Evolutionary conservation across 2,797 vertebrate genomes (phyloP).

Genomic region (Leptoclinus maculatus): DNA sequence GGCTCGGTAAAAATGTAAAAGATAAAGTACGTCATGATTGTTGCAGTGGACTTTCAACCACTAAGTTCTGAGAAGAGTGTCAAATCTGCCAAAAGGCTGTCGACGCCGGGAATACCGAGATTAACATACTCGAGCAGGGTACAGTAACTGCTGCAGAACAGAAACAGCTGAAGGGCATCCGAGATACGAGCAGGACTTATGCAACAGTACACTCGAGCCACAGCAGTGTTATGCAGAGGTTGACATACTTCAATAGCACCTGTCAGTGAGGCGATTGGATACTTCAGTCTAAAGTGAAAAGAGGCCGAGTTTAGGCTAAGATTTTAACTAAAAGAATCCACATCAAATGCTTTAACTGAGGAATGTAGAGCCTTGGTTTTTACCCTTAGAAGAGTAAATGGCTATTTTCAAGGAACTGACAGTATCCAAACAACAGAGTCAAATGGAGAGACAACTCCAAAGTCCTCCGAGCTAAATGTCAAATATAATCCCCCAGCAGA

Average conservation of each 20-base stretch:
- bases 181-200: slow-evolving; percentile 36
- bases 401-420: slow-evolving; percentile 36
- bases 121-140: slow-evolving; percentile 14
- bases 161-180: slow-evolving; percentile 51
- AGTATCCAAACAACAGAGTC: slow-evolving; percentile 44
- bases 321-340: slow-evolving; percentile 31
- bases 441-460: slow-evolving; percentile 37
- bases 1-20: not conserved
- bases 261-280: slow-evolving; percentile 35
- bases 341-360: slow-evolving; percentile 31
- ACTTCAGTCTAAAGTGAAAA: slow-evolving; percentile 8
- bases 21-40: not conserved
- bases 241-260: slow-evolving; percentile 49
- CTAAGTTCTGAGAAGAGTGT: not conserved
- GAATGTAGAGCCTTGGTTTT: slow-evolving; percentile 24
- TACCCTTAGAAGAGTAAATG: slow-evolving; percentile 18
- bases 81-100: slow-evolving; percentile 26
- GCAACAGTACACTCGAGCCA: slow-evolving; percentile 34
- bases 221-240: slow-evolving; percentile 33
- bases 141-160: slow-evolving; percentile 30
- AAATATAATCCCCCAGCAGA: slow-evolving; percentile 48
- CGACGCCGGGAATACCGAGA: not conserved
- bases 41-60: not conserved
- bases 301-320: slow-evolving; percentile 23
- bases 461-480: slow-evolving; percentile 56